These are phyloP conservation scores for Neomicropteryx cornuta DNA, from an alignment of 1,140 invertebrate genomes.

Conservation along the genomic window DNA sequence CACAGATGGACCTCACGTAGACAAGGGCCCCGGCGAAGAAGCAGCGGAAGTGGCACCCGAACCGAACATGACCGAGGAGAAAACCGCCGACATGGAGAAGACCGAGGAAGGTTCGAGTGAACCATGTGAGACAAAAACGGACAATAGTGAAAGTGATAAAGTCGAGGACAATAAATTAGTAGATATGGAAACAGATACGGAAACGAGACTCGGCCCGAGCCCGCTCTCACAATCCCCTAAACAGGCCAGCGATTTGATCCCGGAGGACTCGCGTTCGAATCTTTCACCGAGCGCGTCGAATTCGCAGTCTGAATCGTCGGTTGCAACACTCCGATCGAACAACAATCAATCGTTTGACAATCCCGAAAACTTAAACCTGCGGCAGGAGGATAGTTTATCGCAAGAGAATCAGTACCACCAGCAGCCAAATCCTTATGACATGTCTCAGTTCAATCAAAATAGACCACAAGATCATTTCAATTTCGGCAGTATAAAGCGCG, in stretches of 20 bases:
- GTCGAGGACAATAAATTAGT: too few species aligned
- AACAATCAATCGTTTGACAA: constrained; percentile 5
- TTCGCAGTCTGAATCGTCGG: constrained; percentile 15
- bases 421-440: constrained; percentile 2
- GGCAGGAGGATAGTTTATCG: constrained; percentile 14
- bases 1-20: constrained; percentile 12
- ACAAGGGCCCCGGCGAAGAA: background rate
- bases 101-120: constrained; percentile 2
- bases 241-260: too few species aligned
- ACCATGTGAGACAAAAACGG: constrained; percentile 1
- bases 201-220: constrained; percentile 4
- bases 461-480: constrained; percentile 22
- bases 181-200: too few species aligned
- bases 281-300: constrained; percentile 13
- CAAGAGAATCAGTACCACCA: constrained; percentile 12
- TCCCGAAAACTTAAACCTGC: constrained; percentile 7
- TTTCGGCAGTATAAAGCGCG: constrained; percentile 14
- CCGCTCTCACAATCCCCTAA: background rate
- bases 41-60: background rate
- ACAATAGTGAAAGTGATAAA: constrained; percentile 7
- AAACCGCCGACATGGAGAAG: constrained; percentile 8
- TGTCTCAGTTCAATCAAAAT: constrained; percentile 8
- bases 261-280: background rate
- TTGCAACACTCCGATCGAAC: constrained; percentile 6
- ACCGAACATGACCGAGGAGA: constrained; percentile 7